Evolutionary conservation across 2,888 invertebrate genomes (phyloP).

Genomic region (Drosophila anomelani): DNA sequence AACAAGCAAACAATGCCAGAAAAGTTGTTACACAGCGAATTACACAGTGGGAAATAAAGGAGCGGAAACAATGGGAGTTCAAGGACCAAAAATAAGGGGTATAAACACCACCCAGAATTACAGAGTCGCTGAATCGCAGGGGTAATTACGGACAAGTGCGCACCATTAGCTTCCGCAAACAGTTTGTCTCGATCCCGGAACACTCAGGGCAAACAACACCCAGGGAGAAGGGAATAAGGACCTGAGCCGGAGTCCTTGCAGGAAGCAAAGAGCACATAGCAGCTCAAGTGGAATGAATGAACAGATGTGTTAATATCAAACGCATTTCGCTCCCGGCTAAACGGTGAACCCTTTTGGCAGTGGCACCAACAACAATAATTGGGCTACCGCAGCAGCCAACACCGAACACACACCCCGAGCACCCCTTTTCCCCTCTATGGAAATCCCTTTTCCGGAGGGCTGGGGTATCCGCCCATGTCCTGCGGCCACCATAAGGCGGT

Average conservation of each 20-base stretch:
- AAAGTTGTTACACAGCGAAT: constrained; percentile 60
- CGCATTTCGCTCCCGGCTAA: constrained; percentile 68
- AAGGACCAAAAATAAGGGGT: constrained; percentile 40
- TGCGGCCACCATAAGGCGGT: constrained; percentile 38
- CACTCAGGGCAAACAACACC: constrained; percentile 51
- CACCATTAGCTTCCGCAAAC: constrained; percentile 79
- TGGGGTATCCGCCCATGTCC: constrained; percentile 34
- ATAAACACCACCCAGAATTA: constrained; percentile 55
- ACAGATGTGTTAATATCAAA: constrained; percentile 85
- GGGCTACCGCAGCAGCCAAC: constrained; percentile 75
- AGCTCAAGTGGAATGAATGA: constrained; percentile 84
- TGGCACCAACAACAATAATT: constrained; percentile 64
- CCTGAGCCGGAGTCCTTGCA: constrained; percentile 13
- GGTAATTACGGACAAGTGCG: constrained; percentile 80
- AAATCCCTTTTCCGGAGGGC: constrained; percentile 19
- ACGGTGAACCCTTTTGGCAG: constrained; percentile 80
- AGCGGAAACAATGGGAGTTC: constrained; percentile 66
- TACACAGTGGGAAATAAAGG: constrained; percentile 41
- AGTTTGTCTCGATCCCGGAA: constrained; percentile 49
- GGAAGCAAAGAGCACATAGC: constrained; percentile 46
- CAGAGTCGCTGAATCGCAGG: constrained; percentile 27
- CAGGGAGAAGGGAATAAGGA: constrained; percentile 36
- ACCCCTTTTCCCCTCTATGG: constrained; percentile 7
- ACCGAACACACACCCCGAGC: constrained; percentile 55
- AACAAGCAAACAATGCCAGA: constrained; percentile 62